These are phyloP conservation scores for Propithecus deckenii DNA, from an alignment of 2,797 vertebrate genomes.

Conservation along the genomic window DNA sequence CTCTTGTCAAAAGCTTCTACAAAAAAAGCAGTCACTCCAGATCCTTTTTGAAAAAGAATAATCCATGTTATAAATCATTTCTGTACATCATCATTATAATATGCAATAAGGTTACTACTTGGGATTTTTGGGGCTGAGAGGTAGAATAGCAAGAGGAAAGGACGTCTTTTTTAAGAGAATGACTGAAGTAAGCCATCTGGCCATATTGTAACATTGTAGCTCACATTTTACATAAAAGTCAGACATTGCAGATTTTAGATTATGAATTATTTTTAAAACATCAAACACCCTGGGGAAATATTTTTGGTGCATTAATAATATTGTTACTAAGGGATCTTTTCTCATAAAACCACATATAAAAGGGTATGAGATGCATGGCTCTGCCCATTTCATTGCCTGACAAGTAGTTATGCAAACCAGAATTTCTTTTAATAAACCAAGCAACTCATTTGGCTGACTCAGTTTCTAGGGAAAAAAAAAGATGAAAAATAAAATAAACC, in stretches of 20 bases:
- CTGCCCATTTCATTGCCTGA: neutral
- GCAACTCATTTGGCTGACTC: no score
- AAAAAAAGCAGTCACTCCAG: neutral
- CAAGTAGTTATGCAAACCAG: conserved; percentile 3
- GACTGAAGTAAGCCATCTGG: neutral
- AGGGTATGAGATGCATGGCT: neutral
- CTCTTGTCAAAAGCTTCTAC: conserved; percentile 29
- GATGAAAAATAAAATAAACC: no score
- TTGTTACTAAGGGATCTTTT: conserved; percentile 4
- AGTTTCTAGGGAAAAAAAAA: no score
- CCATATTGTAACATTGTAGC: neutral
- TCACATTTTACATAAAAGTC: conserved; percentile 9
- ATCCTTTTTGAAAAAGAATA: conserved; percentile 9
- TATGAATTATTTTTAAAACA: conserved; percentile 39
- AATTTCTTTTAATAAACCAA: neutral
- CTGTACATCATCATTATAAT: neutral
- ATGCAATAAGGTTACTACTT: neutral
- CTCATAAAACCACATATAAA: neutral
- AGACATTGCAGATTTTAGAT: conserved; percentile 6
- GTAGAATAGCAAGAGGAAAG: neutral
- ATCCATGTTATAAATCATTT: neutral
- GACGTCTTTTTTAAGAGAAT: neutral
- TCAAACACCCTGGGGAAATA: neutral
- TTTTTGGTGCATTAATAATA: neutral
- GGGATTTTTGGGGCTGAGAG: neutral